Conservation (phyloP, 2,888 invertebrate genomes). For the Caenorhabditis doughertyi region DNA sequence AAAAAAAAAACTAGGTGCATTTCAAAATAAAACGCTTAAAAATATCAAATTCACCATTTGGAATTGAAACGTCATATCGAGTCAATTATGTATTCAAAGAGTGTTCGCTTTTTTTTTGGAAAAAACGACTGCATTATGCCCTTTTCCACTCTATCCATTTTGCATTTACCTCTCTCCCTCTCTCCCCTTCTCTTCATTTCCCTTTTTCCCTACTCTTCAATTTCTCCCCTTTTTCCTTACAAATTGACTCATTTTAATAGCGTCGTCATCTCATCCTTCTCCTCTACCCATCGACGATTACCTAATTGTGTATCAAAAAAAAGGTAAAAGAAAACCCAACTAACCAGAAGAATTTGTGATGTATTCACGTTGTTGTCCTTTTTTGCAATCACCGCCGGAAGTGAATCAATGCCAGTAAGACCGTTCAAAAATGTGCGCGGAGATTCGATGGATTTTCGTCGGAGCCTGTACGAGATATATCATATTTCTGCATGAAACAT, state of each 20-base stretch:
- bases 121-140: constrained; percentile 40
- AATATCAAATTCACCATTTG: neutral
- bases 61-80: neutral
- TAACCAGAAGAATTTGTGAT: constrained; percentile 62
- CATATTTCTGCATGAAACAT: constrained; percentile 4
- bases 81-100: neutral
- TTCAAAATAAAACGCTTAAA: too few relatives aligned
- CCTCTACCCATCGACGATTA: constrained; percentile 5
- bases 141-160: constrained; percentile 27
- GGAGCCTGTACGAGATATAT: constrained; percentile 46
- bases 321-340: constrained; percentile 29
- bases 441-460: constrained; percentile 65
- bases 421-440: constrained; percentile 65
- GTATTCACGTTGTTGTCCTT: constrained; percentile 44
- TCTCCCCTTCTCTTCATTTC: neutral
- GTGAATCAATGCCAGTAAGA: constrained; percentile 53
- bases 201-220: neutral
- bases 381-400: constrained; percentile 59
- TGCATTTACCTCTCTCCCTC: neutral
- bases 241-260: constrained; percentile 60
- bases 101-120: neutral
- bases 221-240: constrained; percentile 24
- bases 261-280: constrained; percentile 29
- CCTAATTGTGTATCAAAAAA: constrained; percentile 12
- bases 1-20: too few relatives aligned